Evolutionary conservation across 2,797 vertebrate genomes (phyloP).

Genomic region (Chloroceryle inda): DNA sequence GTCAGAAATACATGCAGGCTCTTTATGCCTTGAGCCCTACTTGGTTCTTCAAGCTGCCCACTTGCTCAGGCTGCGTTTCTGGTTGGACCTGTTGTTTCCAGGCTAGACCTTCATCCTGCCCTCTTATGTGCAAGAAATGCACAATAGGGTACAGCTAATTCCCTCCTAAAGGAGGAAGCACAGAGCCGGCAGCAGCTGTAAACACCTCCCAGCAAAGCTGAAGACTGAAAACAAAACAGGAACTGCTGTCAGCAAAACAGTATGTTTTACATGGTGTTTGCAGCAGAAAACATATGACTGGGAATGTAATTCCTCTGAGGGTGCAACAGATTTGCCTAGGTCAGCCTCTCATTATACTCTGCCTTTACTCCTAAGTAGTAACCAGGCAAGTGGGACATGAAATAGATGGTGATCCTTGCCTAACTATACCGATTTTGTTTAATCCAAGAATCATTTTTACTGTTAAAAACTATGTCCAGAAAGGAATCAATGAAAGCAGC

Average conservation of each 20-base stretch:
- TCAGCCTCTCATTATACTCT: fast-evolving
- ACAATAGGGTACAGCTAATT: neutral
- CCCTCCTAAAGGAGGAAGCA: neutral
- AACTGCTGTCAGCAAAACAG: neutral
- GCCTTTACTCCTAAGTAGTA: neutral
- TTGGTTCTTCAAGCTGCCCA: neutral
- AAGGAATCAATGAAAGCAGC: neutral
- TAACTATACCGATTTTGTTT: neutral
- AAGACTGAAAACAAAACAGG: neutral
- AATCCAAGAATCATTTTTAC: neutral
- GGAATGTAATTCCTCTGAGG: neutral
- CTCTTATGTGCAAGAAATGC: neutral
- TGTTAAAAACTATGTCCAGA: neutral
- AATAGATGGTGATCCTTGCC: neutral
- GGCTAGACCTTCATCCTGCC: neutral
- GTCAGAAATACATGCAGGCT: neutral
- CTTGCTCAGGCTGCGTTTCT: neutral
- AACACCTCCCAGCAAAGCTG: neutral
- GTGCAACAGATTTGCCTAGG: too few relatives aligned
- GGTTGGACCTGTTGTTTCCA: neutral
- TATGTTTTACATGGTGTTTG: neutral
- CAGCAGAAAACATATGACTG: neutral
- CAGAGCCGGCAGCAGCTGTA: neutral
- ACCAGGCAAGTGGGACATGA: fast-evolving
- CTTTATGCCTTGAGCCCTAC: neutral